Evolutionary conservation across 1,140 invertebrate species (phyloP).

Genomic region (Phthorimaea operculella): DNA sequence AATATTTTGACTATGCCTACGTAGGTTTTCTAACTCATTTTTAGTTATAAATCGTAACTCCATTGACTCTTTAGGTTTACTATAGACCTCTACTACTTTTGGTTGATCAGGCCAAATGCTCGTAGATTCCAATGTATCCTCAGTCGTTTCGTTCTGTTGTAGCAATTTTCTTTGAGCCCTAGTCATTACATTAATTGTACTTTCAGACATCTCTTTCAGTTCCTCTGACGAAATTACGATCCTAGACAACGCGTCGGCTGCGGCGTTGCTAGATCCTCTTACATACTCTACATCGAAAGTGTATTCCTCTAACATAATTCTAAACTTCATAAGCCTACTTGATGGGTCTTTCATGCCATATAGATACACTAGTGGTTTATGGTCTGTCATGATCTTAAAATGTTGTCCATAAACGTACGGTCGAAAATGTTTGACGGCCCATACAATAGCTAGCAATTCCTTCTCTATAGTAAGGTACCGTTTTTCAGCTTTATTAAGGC

Average conservation of each 20-base stretch:
- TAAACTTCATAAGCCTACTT: no score
- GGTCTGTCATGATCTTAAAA: no score
- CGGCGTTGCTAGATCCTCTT: conserved; percentile 18
- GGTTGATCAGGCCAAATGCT: conserved; percentile 3
- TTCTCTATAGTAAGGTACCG: neutral
- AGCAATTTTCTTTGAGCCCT: neutral
- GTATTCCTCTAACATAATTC: conserved; percentile 14
- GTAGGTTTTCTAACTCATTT: neutral
- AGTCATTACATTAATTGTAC: neutral
- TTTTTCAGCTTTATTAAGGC: neutral
- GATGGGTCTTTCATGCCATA: no score
- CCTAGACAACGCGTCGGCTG: conserved; percentile 20
- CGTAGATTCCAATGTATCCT: neutral
- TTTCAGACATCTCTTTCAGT: conserved; percentile 14
- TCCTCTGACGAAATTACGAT: neutral
- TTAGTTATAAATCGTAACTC: conserved; percentile 3
- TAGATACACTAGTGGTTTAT: no score
- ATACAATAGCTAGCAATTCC: neutral
- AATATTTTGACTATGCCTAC: no score
- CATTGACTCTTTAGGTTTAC: neutral
- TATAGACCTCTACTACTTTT: neutral
- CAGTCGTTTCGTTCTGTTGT: neutral
- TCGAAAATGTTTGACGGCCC: neutral
- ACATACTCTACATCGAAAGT: conserved; percentile 17
- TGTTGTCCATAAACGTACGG: no score